phyloP scores from a whole-genome alignment of 2,888 invertebrate species.

The Philereme vetulata region DNA sequence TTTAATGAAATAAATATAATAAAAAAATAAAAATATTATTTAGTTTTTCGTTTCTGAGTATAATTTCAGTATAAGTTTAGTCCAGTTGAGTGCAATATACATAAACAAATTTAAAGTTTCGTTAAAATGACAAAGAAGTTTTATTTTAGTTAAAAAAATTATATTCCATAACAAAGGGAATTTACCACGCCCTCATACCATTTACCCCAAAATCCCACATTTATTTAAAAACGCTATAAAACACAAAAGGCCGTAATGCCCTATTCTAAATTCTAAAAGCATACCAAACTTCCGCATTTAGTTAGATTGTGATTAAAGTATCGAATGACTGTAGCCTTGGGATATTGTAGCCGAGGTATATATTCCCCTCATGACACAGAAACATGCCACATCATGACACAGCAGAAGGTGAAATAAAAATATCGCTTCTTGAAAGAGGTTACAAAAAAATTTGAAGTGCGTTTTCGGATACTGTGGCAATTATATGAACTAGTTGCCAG shows the following conservation, averaged over 20 bases:
- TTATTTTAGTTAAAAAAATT: no score
- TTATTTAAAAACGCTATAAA: conserved; percentile 27
- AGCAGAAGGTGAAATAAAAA: conserved; percentile 1
- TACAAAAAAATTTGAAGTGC: no score
- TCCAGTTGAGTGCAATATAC: no score
- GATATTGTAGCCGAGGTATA: conserved; percentile 16
- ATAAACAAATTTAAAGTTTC: no score
- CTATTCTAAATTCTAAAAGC: conserved; percentile 35
- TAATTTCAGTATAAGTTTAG: no score
- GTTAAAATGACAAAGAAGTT: no score
- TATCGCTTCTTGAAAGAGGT: no score
- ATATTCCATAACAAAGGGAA: conserved; percentile 9
- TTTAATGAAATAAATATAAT: no score
- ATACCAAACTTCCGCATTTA: conserved; percentile 35
- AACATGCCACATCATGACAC: neutral
- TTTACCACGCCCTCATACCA: conserved; percentile 34
- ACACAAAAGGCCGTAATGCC: conserved; percentile 31
- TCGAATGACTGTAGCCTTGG: conserved; percentile 29
- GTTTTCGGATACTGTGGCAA: no score
- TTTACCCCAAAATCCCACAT: conserved; percentile 30
- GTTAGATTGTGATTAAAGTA: conserved; percentile 33
- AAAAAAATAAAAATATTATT: no score
- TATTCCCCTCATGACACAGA: conserved; percentile 30
- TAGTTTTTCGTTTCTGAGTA: no score
- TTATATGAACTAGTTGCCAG: no score